Conservation (phyloP, 2,888 invertebrate species). For the Xylota segnis region DNA sequence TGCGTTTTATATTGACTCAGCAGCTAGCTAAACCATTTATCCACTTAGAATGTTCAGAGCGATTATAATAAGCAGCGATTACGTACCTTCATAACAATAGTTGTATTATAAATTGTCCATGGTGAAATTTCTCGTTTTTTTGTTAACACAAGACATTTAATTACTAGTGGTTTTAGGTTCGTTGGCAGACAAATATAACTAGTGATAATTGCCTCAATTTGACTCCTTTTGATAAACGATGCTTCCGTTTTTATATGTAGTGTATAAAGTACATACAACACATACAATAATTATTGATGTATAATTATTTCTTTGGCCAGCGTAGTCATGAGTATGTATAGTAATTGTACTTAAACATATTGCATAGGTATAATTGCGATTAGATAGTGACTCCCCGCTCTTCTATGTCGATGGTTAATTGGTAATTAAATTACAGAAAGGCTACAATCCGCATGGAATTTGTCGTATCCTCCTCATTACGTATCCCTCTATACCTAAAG, state of each 20-base stretch:
- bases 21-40: conserved; percentile 19
- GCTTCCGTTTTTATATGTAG: conserved; percentile 10
- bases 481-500: no score
- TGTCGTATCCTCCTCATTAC: no score
- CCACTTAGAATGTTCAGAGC: conserved; percentile 19
- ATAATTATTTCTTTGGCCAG: background rate
- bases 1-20: conserved; percentile 36
- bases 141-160: conserved; percentile 10
- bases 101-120: conserved; percentile 37
- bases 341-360: background rate
- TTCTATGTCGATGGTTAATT: no score
- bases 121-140: conserved; percentile 15
- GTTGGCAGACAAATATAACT: conserved; percentile 15
- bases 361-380: no score
- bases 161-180: background rate
- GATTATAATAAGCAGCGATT: conserved; percentile 23
- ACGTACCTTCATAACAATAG: conserved; percentile 15
- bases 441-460: no score
- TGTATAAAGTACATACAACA: background rate
- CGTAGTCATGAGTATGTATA: background rate
- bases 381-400: no score
- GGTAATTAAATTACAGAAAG: no score
- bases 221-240: conserved; percentile 10
- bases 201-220: conserved; percentile 58
- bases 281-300: background rate